Evolutionary conservation across 2,797 vertebrate genomes (phyloP).

Genomic region (Dromococcyx pavoninus): DNA sequence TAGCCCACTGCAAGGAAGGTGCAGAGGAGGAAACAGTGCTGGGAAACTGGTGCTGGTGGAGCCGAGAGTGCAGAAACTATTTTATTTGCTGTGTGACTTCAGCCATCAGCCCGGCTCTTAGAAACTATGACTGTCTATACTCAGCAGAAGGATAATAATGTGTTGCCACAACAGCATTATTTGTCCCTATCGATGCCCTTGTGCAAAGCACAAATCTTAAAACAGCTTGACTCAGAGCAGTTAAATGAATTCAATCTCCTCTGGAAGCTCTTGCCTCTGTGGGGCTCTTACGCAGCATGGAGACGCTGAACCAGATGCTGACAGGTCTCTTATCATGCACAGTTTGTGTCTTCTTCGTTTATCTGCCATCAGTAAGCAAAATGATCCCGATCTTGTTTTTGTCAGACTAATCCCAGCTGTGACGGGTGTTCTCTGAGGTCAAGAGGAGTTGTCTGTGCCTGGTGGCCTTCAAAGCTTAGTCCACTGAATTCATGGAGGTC

Average conservation of each 20-base stretch:
- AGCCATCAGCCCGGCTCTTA: conserved; percentile 14
- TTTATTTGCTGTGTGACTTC: conserved; percentile 12
- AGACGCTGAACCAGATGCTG: neutral
- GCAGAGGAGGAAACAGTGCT: neutral
- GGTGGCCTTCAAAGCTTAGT: neutral
- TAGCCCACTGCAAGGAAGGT: neutral
- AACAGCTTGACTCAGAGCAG: neutral
- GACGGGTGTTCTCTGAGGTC: neutral
- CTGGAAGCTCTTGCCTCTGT: neutral
- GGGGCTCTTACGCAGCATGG: neutral
- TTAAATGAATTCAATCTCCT: neutral
- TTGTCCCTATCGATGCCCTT: neutral
- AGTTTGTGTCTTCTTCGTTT: neutral
- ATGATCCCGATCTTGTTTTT: neutral
- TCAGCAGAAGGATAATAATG: neutral
- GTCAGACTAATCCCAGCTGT: neutral
- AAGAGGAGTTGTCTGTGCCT: neutral
- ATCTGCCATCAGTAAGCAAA: neutral
- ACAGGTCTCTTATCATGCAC: neutral
- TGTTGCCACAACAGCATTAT: neutral
- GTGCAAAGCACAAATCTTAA: neutral
- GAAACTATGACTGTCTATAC: neutral
- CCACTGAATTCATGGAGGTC: neutral
- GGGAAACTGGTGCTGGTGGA: neutral
- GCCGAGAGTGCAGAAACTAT: neutral